phyloP scores from a whole-genome alignment of 1,140 invertebrate genomes.

The Bombus waltoni region DNA sequence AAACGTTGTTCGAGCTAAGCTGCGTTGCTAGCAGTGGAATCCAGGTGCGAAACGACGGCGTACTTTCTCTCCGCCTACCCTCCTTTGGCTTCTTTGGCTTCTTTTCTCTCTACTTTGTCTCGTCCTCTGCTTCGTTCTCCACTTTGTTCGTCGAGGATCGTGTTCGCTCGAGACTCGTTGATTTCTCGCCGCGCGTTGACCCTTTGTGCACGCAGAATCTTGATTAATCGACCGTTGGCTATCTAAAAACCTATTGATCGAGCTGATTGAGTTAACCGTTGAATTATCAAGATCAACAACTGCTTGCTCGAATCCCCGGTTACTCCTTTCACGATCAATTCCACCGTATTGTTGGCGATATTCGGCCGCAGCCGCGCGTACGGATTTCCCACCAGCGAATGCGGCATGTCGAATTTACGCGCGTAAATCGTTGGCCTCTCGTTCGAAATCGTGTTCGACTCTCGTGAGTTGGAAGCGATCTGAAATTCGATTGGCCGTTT shows the following conservation, averaged over 20 bases:
- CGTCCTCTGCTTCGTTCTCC: neutral
- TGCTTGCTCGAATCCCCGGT: neutral
- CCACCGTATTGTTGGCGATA: neutral
- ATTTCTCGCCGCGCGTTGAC: neutral
- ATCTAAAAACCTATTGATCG: neutral
- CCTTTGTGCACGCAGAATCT: neutral
- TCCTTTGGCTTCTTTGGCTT: neutral
- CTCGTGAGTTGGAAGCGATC: rapidly evolving
- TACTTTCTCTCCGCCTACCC: conserved; percentile 19
- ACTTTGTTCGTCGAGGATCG: neutral
- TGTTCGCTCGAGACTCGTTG: neutral
- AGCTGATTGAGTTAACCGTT: neutral
- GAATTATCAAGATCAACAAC: neutral
- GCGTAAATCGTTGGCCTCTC: too few relatives aligned
- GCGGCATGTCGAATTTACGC: too few relatives aligned
- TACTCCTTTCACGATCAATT: neutral
- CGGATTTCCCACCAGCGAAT: too few relatives aligned
- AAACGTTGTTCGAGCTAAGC: too few relatives aligned
- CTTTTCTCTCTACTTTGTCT: neutral
- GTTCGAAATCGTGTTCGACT: too few relatives aligned
- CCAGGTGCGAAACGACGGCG: too few relatives aligned
- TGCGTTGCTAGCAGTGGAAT: too few relatives aligned
- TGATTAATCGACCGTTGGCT: neutral
- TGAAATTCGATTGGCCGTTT: rapidly evolving
- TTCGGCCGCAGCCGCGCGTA: too few relatives aligned